Evolutionary conservation across 2,113 vertebrate genomes (phyloP).

Genomic region (Malaclemys terrapin): DNA sequence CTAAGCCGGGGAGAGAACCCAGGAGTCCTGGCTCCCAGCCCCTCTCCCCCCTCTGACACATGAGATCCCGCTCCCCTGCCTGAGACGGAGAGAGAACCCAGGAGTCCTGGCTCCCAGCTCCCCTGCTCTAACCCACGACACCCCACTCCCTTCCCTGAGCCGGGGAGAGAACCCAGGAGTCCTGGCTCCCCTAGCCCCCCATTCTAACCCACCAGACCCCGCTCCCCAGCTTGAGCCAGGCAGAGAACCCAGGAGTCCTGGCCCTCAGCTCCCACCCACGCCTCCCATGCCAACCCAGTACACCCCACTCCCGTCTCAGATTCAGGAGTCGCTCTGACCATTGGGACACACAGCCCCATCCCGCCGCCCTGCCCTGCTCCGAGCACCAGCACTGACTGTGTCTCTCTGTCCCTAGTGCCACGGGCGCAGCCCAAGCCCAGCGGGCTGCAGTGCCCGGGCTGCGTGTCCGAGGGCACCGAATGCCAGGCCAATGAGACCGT

Average conservation of each 20-base stretch:
- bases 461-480: slow-evolving; percentile 1
- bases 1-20: background rate
- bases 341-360: background rate
- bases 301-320: background rate
- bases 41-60: background rate
- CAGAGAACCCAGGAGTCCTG: background rate
- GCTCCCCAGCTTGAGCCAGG: background rate
- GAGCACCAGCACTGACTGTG: background rate
- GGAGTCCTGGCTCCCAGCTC: too few species aligned
- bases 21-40: background rate
- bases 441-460: slow-evolving; percentile 40
- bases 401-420: background rate
- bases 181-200: background rate
- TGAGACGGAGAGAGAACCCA: too few species aligned
- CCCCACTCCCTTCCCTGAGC: too few species aligned
- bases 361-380: background rate
- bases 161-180: too few species aligned
- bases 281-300: background rate
- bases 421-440: slow-evolving; percentile 25
- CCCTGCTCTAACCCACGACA: too few species aligned
- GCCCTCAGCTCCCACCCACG: background rate
- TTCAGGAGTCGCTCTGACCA: background rate
- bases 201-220: background rate
- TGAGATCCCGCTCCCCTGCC: background rate
- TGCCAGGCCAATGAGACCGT: background rate